Evolutionary conservation across 2,888 invertebrate species (phyloP), one percentile per base, ranked within the genome.

Genomic region (Caenorhabditis zanzibari): DNA sequence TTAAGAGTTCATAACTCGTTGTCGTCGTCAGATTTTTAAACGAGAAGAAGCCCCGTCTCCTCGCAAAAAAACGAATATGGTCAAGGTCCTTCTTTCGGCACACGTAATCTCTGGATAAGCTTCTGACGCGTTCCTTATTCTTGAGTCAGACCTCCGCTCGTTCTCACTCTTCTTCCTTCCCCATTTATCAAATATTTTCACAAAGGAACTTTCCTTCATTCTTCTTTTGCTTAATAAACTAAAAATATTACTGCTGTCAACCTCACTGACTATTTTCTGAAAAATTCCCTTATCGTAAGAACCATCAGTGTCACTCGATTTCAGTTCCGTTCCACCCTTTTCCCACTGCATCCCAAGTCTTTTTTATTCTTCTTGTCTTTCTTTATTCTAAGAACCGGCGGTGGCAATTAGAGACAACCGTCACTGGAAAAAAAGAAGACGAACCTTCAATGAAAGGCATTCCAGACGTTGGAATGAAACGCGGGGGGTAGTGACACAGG

Each of bases 21-120:
- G 71, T 54, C 59, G 44, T 79, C 71, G 79, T 71, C 79, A 71
- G 71, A 79, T 79, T 79, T 71, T 47, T 44, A 35, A 41, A 74
- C 28, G 28, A 74, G 64, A 69, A 32, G 68, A 38, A 38, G 38
- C 26, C 63, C 26, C 19, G 61, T 28, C n/a, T 19, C 26, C 44
- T 19, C 58, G 12, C 56, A 0, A 16, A 58, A 41, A 64, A 61
- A 58, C 19, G 64, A 59, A 38, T n/a, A 19, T 47, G 47, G 47
- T 47, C 10, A 19, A 47, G 75, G 49, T 32, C 66, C 75, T 38
- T 38, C 12, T 12, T 41, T 26, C 22, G 14, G 58, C n/a, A 14
- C 38, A 49, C 61, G 69, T 69, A 69, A 77, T 77, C 74, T 63
- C 69, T 54, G 61, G 69, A 77, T 69, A 63, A 69, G 69, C 69